phyloP scores from a whole-genome alignment of 2,888 invertebrate genomes.

The Steromphala cineraria region DNA sequence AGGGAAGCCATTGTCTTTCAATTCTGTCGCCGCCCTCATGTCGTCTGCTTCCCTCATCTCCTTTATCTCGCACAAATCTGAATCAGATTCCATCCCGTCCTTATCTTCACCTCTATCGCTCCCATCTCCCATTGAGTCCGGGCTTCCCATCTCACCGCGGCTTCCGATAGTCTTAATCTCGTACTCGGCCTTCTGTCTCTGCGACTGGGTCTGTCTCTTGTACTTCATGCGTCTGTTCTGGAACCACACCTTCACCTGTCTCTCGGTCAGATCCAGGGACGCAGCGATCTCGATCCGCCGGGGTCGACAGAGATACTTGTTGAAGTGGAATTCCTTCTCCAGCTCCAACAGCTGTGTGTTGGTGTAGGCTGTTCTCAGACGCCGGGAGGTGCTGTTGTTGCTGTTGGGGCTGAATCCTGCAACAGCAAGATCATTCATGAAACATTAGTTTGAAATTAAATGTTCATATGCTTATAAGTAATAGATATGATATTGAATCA shows the following conservation, averaged over 20 bases:
- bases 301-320: conserved; percentile 86
- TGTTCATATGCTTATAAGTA: conserved; percentile 18
- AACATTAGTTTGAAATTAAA: not conserved
- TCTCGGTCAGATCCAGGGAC: conserved; percentile 83
- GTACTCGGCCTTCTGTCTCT: conserved; percentile 46
- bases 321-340: conserved; percentile 87
- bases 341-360: conserved; percentile 87
- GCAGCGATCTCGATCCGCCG: conserved; percentile 86
- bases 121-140: conserved; percentile 1
- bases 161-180: conserved; percentile 11
- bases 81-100: not conserved
- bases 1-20: not conserved
- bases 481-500: too few species aligned
- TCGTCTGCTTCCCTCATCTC: conserved; percentile 12
- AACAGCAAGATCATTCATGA: conserved; percentile 22
- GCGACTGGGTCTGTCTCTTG: conserved; percentile 66
- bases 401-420: conserved; percentile 46
- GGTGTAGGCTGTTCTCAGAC: conserved; percentile 88
- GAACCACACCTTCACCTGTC: conserved; percentile 97
- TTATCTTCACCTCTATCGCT: conserved; percentile 11
- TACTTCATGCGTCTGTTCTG: conserved; percentile 97
- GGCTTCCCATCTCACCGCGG: conserved; percentile 15
- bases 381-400: conserved; percentile 59
- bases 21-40: not conserved
- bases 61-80: conserved; percentile 6